Conservation (phyloP, 1,140 invertebrate genomes). For the Ladona fulva region DNA sequence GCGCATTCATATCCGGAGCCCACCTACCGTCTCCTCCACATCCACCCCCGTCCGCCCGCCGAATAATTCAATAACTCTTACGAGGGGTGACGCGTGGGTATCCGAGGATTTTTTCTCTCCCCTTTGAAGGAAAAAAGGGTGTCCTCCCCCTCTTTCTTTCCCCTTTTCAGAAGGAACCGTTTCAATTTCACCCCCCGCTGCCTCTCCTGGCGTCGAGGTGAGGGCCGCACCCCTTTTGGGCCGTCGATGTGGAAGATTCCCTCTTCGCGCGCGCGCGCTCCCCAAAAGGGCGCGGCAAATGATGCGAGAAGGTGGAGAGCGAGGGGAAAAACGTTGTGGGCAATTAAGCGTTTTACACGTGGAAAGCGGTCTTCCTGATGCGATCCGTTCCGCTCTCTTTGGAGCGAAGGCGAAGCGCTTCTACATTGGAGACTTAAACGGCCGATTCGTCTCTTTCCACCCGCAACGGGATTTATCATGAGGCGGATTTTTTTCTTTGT, state of each 20-base stretch:
- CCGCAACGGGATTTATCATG: too few relatives aligned
- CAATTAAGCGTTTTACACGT: too few relatives aligned
- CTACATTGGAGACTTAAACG: too few relatives aligned
- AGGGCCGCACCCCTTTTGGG: not conserved
- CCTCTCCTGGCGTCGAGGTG: too few relatives aligned
- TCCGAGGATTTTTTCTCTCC: not conserved
- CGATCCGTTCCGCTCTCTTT: too few relatives aligned
- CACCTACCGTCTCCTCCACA: not conserved
- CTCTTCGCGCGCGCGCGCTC: not conserved
- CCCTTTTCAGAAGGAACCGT: not conserved
- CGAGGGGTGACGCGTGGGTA: not conserved
- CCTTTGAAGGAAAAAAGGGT: not conserved
- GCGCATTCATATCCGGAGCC: not conserved
- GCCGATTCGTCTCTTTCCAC: too few relatives aligned
- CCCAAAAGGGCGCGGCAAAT: not conserved
- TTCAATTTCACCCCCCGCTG: not conserved
- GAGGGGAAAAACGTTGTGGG: not conserved
- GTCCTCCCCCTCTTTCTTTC: not conserved
- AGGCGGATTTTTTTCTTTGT: too few relatives aligned
- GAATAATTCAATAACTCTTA: not conserved
- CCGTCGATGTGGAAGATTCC: not conserved
- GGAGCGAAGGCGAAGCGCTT: too few relatives aligned
- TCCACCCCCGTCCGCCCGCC: not conserved
- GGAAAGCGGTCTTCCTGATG: too few relatives aligned
- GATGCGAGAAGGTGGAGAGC: not conserved